Conservation (phyloP, 2,797 vertebrate species). For the Oreochromis mossambicus region DNA sequence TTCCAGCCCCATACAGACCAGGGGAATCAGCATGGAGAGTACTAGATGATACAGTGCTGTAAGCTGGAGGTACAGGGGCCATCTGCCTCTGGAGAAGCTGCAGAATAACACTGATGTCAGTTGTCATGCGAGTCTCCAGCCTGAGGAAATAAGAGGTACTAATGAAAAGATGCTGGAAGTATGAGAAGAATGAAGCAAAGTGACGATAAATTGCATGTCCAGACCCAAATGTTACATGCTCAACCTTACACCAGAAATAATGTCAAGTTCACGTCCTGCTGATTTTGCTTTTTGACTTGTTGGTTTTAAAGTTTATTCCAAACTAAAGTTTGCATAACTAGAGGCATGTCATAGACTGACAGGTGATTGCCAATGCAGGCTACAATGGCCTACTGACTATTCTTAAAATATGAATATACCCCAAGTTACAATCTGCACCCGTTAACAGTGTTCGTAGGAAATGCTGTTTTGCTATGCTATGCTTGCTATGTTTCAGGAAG, state of each 20-base stretch:
- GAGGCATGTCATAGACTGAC: not conserved
- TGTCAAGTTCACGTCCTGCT: not conserved
- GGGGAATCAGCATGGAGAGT: constrained; percentile 68
- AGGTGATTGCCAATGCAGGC: not conserved
- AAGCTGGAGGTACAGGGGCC: constrained; percentile 83
- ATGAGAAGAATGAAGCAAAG: not conserved
- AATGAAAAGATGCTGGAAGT: not conserved
- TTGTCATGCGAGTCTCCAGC: constrained; percentile 89
- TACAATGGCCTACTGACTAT: not conserved
- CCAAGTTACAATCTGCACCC: not conserved
- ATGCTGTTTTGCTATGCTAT: not conserved
- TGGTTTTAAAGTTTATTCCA: not conserved
- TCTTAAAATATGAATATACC: not conserved
- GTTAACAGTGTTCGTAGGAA: not conserved
- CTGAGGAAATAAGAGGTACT: constrained; percentile 58
- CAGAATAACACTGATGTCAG: constrained; percentile 89
- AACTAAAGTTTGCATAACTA: not conserved
- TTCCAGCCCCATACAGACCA: constrained; percentile 72
- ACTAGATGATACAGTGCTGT: constrained; percentile 79
- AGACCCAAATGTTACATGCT: not conserved
- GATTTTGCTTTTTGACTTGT: not conserved
- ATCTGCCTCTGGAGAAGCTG: constrained; percentile 90
- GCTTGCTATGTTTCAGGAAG: not conserved
- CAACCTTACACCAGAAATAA: not conserved
- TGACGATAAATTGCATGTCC: not conserved